phyloP scores from a whole-genome alignment of 2,888 invertebrate species.

The Elegia similella region DNA sequence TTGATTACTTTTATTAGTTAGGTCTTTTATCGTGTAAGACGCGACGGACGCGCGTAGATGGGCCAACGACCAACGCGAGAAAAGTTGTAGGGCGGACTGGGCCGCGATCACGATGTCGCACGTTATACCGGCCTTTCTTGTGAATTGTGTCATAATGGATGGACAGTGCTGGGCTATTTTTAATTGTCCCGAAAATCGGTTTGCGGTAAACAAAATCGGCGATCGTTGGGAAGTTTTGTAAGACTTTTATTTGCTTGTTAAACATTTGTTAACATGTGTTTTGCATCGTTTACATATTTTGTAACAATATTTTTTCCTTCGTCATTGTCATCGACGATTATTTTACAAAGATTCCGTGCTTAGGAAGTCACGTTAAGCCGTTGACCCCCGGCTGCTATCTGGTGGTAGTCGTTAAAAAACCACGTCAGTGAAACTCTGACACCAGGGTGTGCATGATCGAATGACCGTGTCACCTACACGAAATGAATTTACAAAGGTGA shows the following conservation, averaged over 20 bases:
- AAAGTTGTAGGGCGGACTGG: slow-evolving; percentile 71
- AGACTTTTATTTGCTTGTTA: background rate
- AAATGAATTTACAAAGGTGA: too few species aligned
- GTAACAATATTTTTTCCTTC: too few species aligned
- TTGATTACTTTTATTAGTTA: slow-evolving; percentile 8
- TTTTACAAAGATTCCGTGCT: too few species aligned
- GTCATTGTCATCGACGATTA: too few species aligned
- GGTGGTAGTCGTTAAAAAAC: too few species aligned
- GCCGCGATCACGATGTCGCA: slow-evolving; percentile 46
- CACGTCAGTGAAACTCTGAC: too few species aligned
- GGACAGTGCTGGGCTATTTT: slow-evolving; percentile 63
- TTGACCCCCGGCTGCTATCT: too few species aligned
- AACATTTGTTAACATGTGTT: background rate
- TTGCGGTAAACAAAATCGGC: slow-evolving; percentile 30
- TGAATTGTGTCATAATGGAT: slow-evolving; percentile 61
- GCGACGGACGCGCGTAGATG: slow-evolving; percentile 51
- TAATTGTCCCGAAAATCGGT: slow-evolving; percentile 52
- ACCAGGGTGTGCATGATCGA: too few species aligned
- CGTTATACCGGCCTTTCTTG: slow-evolving; percentile 62
- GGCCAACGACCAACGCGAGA: slow-evolving; percentile 70
- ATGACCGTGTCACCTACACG: too few species aligned
- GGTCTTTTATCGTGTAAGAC: slow-evolving; percentile 34
- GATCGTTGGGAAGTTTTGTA: slow-evolving; percentile 15
- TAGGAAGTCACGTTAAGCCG: too few species aligned
- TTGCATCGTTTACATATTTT: too few species aligned